phyloP scores from a whole-genome alignment of 2,113 vertebrate genomes.

The Oriolus oriolus region DNA sequence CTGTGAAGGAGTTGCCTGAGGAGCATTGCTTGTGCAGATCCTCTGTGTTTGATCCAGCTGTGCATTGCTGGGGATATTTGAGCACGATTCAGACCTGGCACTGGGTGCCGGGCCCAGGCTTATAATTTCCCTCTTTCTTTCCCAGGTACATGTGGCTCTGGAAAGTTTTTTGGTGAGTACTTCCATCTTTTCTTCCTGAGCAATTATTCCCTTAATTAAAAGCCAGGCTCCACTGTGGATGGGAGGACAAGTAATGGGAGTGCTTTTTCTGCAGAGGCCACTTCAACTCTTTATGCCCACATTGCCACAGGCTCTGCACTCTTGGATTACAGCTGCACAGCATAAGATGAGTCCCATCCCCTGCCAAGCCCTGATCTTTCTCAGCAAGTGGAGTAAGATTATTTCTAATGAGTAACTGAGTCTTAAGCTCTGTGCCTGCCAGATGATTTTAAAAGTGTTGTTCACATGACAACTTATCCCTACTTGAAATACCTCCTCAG shows the following conservation, averaged over 20 bases:
- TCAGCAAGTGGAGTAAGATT: not conserved
- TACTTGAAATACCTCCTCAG: not conserved
- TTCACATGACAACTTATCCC: not conserved
- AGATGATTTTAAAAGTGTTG: not conserved
- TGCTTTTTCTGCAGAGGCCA: not conserved
- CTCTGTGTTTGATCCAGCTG: not conserved
- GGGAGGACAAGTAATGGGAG: not conserved
- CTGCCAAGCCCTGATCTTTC: not conserved
- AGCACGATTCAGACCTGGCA: not conserved
- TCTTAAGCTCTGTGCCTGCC: not conserved
- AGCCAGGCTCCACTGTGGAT: not conserved
- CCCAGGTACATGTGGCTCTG: not conserved
- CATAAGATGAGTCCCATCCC: not conserved
- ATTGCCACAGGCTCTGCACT: not conserved
- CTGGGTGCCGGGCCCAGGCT: not conserved
- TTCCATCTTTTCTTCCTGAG: not conserved
- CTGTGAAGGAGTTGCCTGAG: not conserved
- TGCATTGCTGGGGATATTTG: not conserved
- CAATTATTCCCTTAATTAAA: not conserved
- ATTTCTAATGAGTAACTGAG: not conserved
- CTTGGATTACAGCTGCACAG: not conserved
- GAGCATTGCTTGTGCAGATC: not conserved
- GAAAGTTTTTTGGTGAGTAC: constrained; percentile 59
- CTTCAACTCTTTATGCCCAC: not conserved
- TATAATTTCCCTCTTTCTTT: not conserved